Evolutionary conservation across 1,140 invertebrate species (phyloP), one percentile per base, ranked within the genome.

Genomic region (Anadara kagoshimensis): DNA sequence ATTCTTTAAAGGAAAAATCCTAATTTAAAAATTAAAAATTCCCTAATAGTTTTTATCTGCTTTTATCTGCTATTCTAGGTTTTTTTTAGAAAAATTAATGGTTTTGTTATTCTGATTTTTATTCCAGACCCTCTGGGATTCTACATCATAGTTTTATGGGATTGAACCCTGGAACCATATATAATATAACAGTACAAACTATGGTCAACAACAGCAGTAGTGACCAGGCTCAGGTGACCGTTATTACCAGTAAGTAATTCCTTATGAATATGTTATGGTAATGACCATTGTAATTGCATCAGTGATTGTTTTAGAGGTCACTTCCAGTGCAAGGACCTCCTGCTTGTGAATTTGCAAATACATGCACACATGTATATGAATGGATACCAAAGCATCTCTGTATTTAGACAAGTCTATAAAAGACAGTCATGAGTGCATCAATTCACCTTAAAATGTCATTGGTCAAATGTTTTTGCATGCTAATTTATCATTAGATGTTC

Each of bases 101-200:
- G n/a, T n/a, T n/a, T n/a, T n/a, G n/a, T n/a, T n/a, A n/a, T n/a
- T n/a, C n/a, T n/a, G n/a, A n/a, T 51, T 20, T 45, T 5, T 29
- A 29, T 58, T 59, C 1, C 36, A 73, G 57, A n/a, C 47, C 45
- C 16, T 16, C 45, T 29, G 47, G 54, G 18, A 67, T 67, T 29
- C 24, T 70, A 45, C 69, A 78, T 18, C 59, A 74, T 67, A 81
- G 74, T 26, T 82, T 83, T 76, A 56, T 64, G 14, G 72, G 65
- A 43, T 66, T 83, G 57, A 62, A 65, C 20, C 74, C 82, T 18
- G 82, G 82, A 14, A 54, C 68, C 12, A 47, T 63, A n/a, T 82
- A 83, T 63, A 78, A 68, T 43, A 56, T 83, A 22, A 78, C 80
- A 29, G 78, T 82, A 41, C 59, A 72, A 5, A 82, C 78, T 36